Conservation (phyloP, 2,797 vertebrate species). For the Champsocephalus esox region DNA sequence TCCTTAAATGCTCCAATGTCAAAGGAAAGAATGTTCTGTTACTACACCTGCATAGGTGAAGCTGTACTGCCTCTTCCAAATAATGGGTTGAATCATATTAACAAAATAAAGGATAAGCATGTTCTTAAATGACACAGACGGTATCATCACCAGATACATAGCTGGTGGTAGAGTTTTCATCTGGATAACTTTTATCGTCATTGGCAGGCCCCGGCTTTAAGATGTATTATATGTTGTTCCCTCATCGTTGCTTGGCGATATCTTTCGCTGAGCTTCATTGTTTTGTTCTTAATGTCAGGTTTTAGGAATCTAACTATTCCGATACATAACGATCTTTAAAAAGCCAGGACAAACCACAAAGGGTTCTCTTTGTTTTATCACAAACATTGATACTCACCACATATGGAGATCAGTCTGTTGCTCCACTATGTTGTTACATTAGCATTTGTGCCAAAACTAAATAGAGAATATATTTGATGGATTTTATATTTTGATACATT, state of each 20-base stretch:
- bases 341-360: neutral
- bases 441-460: neutral
- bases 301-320: neutral
- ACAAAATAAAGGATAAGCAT: neutral
- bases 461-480: neutral
- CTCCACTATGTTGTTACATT: slow-evolving; percentile 1
- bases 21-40: slow-evolving; percentile 25
- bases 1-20: slow-evolving; percentile 18
- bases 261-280: neutral
- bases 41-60: neutral
- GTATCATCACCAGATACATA: neutral
- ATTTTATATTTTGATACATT: neutral
- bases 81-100: neutral
- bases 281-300: slow-evolving; percentile 20
- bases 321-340: neutral
- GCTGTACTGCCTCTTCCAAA: neutral
- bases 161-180: neutral
- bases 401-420: neutral
- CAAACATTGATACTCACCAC: slow-evolving; percentile 2
- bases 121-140: neutral
- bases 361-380: neutral
- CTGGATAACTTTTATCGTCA: neutral
- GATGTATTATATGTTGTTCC: slow-evolving; percentile 11
- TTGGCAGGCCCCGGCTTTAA: neutral
- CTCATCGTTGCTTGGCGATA: neutral